phyloP scores from a whole-genome alignment of 1,140 invertebrate genomes.

The Solenopsis invicta region DNA sequence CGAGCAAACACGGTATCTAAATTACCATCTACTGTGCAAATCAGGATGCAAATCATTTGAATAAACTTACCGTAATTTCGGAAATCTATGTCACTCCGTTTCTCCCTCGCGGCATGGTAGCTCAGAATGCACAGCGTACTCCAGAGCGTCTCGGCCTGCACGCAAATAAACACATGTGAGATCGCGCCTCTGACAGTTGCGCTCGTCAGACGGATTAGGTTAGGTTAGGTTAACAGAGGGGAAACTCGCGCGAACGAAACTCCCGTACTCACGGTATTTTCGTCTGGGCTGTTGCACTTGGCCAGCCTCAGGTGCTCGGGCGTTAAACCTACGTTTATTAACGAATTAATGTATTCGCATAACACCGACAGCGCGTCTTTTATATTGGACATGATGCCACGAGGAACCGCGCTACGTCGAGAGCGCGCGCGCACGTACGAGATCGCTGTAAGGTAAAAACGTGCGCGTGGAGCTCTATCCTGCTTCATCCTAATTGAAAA shows the following conservation, averaged over 20 bases:
- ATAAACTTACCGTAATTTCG: constrained; percentile 75
- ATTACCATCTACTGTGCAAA: neutral
- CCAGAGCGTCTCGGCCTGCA: constrained; percentile 65
- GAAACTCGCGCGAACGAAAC: constrained; percentile 10
- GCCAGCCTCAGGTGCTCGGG: constrained; percentile 78
- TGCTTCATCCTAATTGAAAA: neutral
- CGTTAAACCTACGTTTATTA: constrained; percentile 68
- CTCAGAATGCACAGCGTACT: constrained; percentile 74
- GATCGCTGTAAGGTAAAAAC: neutral
- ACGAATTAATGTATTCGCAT: constrained; percentile 76
- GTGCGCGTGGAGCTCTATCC: neutral
- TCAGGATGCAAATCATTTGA: neutral
- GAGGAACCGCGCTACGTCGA: neutral
- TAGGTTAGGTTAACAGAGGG: constrained; percentile 14
- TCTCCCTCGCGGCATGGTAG: constrained; percentile 68
- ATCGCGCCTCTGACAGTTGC: no score
- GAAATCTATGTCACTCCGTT: constrained; percentile 66
- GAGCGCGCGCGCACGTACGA: neutral
- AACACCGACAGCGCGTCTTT: constrained; percentile 73
- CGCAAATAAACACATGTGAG: constrained; percentile 6
- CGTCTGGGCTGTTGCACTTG: constrained; percentile 70
- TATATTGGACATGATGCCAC: constrained; percentile 74
- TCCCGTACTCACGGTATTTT: constrained; percentile 73
- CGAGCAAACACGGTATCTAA: neutral
- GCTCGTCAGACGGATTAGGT: neutral